These are phyloP conservation scores for Oncorhynchus clarkii DNA, from an alignment of 2,113 vertebrate species.

Conservation along the genomic window DNA sequence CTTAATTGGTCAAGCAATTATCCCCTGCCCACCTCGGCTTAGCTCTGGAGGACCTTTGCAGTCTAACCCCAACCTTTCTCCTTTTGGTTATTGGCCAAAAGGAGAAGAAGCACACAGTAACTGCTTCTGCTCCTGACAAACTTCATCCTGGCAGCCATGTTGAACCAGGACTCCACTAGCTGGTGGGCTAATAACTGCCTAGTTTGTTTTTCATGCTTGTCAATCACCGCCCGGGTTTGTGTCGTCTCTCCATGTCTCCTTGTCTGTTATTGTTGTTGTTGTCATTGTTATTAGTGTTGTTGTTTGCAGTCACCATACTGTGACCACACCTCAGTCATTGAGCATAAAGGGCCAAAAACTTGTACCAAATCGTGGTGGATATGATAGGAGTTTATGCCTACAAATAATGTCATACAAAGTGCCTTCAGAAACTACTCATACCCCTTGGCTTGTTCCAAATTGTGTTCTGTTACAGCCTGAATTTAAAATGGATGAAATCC, in stretches of 20 bases:
- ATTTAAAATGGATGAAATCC: no score
- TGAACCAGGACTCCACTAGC: constrained; percentile 45
- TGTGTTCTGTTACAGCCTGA: no score
- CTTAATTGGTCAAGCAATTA: constrained; percentile 72
- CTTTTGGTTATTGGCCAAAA: constrained; percentile 42
- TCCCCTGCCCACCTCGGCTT: constrained; percentile 65
- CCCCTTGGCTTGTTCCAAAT: no score
- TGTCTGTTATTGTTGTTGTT: constrained; percentile 61
- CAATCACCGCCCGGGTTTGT: constrained; percentile 66
- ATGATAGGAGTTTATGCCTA: not conserved
- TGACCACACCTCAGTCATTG: constrained; percentile 60
- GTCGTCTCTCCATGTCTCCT: constrained; percentile 60
- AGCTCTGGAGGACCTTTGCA: constrained; percentile 58
- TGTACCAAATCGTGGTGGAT: not conserved
- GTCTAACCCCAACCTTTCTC: constrained; percentile 31
- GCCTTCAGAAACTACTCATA: no score
- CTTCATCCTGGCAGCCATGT: constrained; percentile 38
- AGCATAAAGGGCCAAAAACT: constrained; percentile 13
- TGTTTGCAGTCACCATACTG: not conserved
- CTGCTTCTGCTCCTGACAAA: constrained; percentile 20
- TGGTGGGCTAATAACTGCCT: constrained; percentile 67
- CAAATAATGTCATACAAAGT: constrained; percentile 4
- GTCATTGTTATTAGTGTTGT: constrained; percentile 42
- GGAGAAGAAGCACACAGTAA: constrained; percentile 44
- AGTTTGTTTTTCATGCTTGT: constrained; percentile 72